Evolutionary conservation across 2,797 vertebrate genomes (phyloP).

Genomic region (Chrosomus eos): DNA sequence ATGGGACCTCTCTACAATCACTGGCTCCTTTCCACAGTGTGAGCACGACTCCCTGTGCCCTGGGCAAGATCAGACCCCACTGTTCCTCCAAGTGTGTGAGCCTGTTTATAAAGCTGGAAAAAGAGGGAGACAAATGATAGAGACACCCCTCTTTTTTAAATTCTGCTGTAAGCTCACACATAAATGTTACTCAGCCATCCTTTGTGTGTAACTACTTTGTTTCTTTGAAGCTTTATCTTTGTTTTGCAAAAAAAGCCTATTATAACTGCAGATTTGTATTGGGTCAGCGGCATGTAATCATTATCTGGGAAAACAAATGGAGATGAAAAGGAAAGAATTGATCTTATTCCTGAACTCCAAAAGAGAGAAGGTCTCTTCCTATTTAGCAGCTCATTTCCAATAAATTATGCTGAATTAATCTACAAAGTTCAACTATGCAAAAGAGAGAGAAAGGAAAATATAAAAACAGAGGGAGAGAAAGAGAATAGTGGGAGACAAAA

Average conservation of each 20-base stretch:
- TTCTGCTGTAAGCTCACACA: background rate
- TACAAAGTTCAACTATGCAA: slow-evolving; percentile 14
- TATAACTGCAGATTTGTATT: slow-evolving; percentile 24
- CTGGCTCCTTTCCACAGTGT: slow-evolving; percentile 48
- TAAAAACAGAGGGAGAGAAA: background rate
- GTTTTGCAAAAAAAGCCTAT: slow-evolving; percentile 24
- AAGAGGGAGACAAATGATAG: background rate
- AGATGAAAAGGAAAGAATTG: slow-evolving; percentile 34
- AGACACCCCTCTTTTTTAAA: slow-evolving; percentile 20
- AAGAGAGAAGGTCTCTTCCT: slow-evolving; percentile 13
- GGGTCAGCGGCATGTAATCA: background rate
- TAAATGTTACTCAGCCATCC: slow-evolving; percentile 20
- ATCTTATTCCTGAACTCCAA: slow-evolving; percentile 29
- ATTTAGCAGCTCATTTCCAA: slow-evolving; percentile 30
- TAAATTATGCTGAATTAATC: slow-evolving; percentile 10
- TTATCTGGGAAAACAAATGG: slow-evolving; percentile 25
- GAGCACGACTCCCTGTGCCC: slow-evolving; percentile 48
- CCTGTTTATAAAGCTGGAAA: slow-evolving; percentile 20
- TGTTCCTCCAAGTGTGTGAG: slow-evolving; percentile 31
- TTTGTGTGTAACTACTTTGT: slow-evolving; percentile 27
- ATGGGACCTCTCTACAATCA: slow-evolving; percentile 47
- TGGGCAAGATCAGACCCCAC: slow-evolving; percentile 34
- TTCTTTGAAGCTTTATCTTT: slow-evolving; percentile 21
- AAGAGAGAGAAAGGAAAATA: background rate
- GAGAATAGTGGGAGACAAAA: background rate